These are phyloP conservation scores for Phalacrocorax aristotelis DNA, from an alignment of 2,113 vertebrate species.

Conservation along the genomic window DNA sequence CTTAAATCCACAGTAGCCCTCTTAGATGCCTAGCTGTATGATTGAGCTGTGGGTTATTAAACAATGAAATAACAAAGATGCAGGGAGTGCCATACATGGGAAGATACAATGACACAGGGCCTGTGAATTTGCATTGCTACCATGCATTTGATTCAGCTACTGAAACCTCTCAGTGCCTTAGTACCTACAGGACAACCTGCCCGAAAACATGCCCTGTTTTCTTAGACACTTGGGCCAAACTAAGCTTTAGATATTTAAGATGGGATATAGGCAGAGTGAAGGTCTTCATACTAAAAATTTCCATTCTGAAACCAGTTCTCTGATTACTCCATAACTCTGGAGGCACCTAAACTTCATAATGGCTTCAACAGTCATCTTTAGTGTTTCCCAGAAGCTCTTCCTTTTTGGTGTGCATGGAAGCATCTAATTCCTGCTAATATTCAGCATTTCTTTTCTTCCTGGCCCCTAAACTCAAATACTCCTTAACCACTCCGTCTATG, in stretches of 20 bases:
- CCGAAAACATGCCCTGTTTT: background rate
- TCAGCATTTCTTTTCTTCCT: background rate
- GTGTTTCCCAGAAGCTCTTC: background rate
- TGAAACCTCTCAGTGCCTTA: background rate
- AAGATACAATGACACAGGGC: background rate
- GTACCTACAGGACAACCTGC: fast-evolving
- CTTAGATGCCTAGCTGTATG: background rate
- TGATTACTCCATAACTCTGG: background rate
- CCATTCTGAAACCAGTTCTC: background rate
- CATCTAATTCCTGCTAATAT: background rate
- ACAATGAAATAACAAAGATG: background rate
- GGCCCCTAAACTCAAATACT: fast-evolving
- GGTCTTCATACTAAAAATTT: background rate
- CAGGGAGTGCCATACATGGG: background rate
- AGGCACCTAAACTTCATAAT: background rate
- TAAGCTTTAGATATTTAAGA: background rate
- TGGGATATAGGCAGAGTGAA: background rate
- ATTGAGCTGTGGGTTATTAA: background rate
- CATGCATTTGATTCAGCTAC: background rate
- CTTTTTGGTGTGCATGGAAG: background rate
- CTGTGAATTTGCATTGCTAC: background rate
- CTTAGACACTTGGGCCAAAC: background rate
- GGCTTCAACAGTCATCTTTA: background rate
- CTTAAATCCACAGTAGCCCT: background rate
- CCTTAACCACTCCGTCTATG: background rate